Evolutionary conservation across 2,888 invertebrate genomes (phyloP), one percentile per base, ranked within the genome.

Genomic region (Nemurella pictetii): DNA sequence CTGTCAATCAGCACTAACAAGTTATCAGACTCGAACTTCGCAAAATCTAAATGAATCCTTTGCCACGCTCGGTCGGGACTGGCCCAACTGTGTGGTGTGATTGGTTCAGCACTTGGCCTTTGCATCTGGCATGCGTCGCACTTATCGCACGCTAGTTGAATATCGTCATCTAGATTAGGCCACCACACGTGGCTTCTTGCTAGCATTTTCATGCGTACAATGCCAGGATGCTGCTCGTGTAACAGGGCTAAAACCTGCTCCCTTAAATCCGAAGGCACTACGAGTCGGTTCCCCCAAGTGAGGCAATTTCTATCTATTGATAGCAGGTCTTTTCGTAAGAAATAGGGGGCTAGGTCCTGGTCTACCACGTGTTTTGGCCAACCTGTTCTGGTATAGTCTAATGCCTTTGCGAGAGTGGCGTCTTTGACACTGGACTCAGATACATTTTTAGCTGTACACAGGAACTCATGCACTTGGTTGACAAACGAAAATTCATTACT

Each of bases 141-240:
- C 26, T 20, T n/a, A n/a, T n/a, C 15, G 12, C 15, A 25, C 12
- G 30, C 27, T 55, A 72, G 29, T 73, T 83, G 73, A 0, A 83
- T 26, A 0, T 55, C 73, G 3, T 25, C 15, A 3, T 83, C 74
- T 1, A 73, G 4, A 2, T 72, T 73, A 4, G 83, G 83, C 83
- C 83, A 83, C 83, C 72, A 83, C 1, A 83, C 73, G 75, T 83
- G 28, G 7, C 73, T 55, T 73, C 73, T n/a, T 72, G 74, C 83
- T 7, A 83, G 32, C 83, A 83, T 72, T 36, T 83, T 83, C 72
- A 73, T 73, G 0, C 83, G 72, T 0, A 55, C 73, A 2, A 83
- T 25, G 0, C 83, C 73, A 9, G 73, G 83, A 73, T 83, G 83
- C 25, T 83, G 28, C 3, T 73, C 83, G 72, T 83, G 83, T 27